Conservation (phyloP, 2,113 vertebrate species). For the Gnathonemus longibarbis region DNA sequence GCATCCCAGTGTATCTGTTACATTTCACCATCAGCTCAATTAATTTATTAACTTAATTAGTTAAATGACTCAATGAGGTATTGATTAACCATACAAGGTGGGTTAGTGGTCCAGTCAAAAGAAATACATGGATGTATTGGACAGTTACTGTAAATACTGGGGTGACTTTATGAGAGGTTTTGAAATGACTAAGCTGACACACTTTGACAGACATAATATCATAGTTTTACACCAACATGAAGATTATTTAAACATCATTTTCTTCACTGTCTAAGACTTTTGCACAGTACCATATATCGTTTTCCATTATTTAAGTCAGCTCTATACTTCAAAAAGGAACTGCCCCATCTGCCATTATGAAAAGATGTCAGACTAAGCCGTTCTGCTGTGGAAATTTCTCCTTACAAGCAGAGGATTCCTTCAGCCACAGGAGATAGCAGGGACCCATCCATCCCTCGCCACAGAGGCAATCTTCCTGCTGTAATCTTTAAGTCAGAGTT, state of each 20-base stretch:
- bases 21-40: background rate
- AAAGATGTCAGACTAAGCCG: background rate
- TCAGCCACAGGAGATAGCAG: background rate
- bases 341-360: background rate
- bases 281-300: background rate
- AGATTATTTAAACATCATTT: background rate
- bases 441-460: background rate
- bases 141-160: background rate
- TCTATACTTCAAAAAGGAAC: background rate
- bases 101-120: background rate
- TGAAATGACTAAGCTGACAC: background rate
- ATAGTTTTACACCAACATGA: background rate
- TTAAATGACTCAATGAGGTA: background rate
- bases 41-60: background rate
- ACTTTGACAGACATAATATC: background rate
- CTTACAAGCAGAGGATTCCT: conserved; percentile 1
- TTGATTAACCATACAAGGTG: background rate
- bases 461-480: background rate
- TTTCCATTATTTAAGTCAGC: background rate
- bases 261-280: background rate
- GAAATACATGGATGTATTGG: background rate
- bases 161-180: background rate
- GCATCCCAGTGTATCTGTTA: background rate
- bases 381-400: conserved; percentile 6
- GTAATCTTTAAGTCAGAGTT: conserved; percentile 9